Evolutionary conservation across 2,113 vertebrate genomes (phyloP), one percentile per base, ranked within the genome.

Genomic region (Polyodon spathula): DNA sequence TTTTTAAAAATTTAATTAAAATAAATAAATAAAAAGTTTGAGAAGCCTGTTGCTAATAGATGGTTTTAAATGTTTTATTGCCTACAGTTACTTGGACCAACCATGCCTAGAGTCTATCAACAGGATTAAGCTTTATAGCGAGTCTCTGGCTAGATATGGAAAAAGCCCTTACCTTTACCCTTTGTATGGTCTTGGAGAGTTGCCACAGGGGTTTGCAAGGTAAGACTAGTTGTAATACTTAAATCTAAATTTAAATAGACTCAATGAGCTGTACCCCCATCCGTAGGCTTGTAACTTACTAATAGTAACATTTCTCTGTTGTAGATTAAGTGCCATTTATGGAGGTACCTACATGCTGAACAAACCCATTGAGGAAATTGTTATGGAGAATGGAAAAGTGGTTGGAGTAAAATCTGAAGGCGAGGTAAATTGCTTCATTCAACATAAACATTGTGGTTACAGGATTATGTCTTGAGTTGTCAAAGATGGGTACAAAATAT

Each of bases 311-410:
- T 62, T 40, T 0, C 37, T 65, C 46, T 56, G 6, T 12, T 57
- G 11, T 80, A 98, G 95, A 75, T 71, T 98, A 76, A 95, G 89
- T 37, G 92, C 92, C 37, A 91, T 92, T 68, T 91, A 95, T 0
- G 93, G 92, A 69, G 91, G 92, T 50, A 92, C 88, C 37, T 95
- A 93, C 76, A 89, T 94, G 86, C 43, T 94, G 68, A 96, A 97
- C 85, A 91, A 90, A 59, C 79, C 83, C 1, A 90, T 97, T 53
- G 91, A 97, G 54, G 92, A 97, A 77, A 92, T 97, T 8, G 80
- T 97, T 68, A 81, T 94, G 71, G 85, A 97, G 17, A 83, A 88
- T 0, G 92, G 92, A 60, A 90, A 83, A 83, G 93, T 97, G 73
- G 74, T 86, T 40, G 94, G 89, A 11, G 94, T 97, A 50, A 95